Conservation (phyloP, 2,888 invertebrate genomes). For the Vandiemenella viatica region DNA sequence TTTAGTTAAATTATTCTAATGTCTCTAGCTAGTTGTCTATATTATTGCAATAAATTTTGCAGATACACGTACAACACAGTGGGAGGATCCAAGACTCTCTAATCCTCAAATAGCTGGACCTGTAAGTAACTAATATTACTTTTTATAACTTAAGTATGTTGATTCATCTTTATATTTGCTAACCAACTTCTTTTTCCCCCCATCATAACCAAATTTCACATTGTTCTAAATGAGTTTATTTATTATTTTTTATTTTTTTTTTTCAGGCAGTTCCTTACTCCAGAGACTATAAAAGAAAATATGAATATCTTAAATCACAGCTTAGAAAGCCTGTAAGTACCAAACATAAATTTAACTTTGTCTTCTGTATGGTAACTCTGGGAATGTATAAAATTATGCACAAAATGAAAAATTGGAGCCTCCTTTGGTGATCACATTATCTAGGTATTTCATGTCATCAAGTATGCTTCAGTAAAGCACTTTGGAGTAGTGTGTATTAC, state of each 20-base stretch:
- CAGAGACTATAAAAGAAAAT: constrained; percentile 95
- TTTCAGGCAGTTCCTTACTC: constrained; percentile 88
- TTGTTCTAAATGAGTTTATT: not conserved
- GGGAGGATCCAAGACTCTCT: constrained; percentile 96
- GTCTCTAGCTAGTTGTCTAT: no score
- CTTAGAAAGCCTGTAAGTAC: constrained; percentile 80
- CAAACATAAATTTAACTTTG: no score
- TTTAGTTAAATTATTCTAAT: no score
- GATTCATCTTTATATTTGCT: not conserved
- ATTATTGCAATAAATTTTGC: not conserved
- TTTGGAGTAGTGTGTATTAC: no score
- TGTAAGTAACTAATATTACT: constrained; percentile 28
- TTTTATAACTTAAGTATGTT: not conserved
- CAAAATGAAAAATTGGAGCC: no score
- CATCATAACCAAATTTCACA: no score
- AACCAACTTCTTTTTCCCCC: no score
- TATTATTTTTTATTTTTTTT: constrained; percentile 11
- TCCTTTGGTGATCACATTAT: no score
- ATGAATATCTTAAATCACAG: constrained; percentile 94
- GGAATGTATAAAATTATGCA: no score
- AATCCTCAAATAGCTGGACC: constrained; percentile 95
- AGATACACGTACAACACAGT: constrained; percentile 94
- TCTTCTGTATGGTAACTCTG: no score
- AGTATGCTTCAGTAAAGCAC: no score
- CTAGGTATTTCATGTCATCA: no score